Conservation (phyloP, 2,113 vertebrate genomes). For the Clarias magur region DNA sequence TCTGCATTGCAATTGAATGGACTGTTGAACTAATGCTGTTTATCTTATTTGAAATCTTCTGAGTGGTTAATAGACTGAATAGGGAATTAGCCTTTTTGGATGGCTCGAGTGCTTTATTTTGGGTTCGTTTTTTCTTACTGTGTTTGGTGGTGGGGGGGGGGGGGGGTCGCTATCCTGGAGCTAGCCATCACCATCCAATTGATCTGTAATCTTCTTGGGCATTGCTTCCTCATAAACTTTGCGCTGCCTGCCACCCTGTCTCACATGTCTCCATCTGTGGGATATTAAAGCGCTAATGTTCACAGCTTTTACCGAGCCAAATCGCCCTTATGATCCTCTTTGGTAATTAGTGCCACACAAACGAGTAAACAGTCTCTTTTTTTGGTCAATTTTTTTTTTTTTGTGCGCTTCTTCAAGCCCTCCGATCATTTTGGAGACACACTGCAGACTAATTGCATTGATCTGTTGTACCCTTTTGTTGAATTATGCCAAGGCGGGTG, state of each 20-base stretch:
- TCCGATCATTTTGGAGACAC: constrained; percentile 51
- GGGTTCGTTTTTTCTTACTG: constrained; percentile 12
- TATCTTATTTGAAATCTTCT: neutral
- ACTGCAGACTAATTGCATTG: constrained; percentile 58
- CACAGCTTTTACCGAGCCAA: constrained; percentile 42
- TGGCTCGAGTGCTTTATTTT: neutral
- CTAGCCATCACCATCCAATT: constrained; percentile 34
- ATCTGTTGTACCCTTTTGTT: constrained; percentile 61
- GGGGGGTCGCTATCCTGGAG: neutral
- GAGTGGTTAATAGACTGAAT: constrained; percentile 26
- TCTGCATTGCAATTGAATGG: neutral
- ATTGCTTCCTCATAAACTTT: constrained; percentile 26
- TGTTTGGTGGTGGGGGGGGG: neutral
- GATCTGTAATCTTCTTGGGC: constrained; percentile 48
- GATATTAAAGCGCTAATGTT: constrained; percentile 45
- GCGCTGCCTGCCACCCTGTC: constrained; percentile 3
- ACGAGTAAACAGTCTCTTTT: constrained; percentile 1
- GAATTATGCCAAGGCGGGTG: constrained; percentile 21
- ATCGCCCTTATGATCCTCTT: constrained; percentile 25
- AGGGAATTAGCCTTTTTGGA: constrained; percentile 2
- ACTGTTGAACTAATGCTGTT: neutral
- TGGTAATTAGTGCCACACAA: constrained; percentile 1
- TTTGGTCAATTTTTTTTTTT: neutral
- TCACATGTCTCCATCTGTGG: constrained; percentile 36
- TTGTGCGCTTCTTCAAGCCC: constrained; percentile 30